These are phyloP conservation scores for Chiridota heheva DNA, from an alignment of 35 echinoderm and acorn worm species.

Conservation along the genomic window DNA sequence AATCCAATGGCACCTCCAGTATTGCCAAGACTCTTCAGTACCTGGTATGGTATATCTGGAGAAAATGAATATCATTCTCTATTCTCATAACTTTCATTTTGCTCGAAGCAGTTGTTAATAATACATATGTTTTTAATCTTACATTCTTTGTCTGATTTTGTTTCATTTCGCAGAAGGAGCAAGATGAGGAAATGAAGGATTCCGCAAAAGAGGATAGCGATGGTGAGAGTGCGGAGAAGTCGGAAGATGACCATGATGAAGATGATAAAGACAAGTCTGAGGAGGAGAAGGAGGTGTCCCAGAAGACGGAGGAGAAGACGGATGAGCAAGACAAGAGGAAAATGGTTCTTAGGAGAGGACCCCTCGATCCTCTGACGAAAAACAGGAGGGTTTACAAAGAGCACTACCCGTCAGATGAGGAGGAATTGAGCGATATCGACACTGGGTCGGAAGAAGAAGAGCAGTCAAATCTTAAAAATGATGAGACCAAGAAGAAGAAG, in stretches of 20 bases:
- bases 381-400: neutral
- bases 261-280: conserved; percentile 37
- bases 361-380: neutral
- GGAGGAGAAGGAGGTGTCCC: conserved; percentile 5
- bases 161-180: too few relatives aligned
- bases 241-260: conserved; percentile 2
- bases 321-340: conserved; percentile 1
- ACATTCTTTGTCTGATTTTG: too few relatives aligned
- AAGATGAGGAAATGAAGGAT: too few relatives aligned
- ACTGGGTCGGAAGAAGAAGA: neutral
- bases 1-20: too few relatives aligned
- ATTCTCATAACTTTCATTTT: too few relatives aligned
- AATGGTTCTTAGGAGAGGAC: neutral
- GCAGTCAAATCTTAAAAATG: conserved; percentile 18
- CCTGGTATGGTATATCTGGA: too few relatives aligned
- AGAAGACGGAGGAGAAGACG: conserved; percentile 13
- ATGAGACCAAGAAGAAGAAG: conserved; percentile 28
- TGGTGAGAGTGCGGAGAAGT: conserved; percentile 24
- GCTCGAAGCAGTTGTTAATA: too few relatives aligned
- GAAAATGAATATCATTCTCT: too few relatives aligned
- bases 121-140: too few relatives aligned
- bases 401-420: too few relatives aligned
- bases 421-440: conserved; percentile 4
- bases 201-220: conserved; percentile 35
- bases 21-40: too few relatives aligned